Percentiles rank a stretch among this genome's conserved stretches.
These are phyloP conservation scores for Fregata magnificens DNA, from an alignment of 2,113 vertebrate genomes.

Conservation along the genomic window DNA sequence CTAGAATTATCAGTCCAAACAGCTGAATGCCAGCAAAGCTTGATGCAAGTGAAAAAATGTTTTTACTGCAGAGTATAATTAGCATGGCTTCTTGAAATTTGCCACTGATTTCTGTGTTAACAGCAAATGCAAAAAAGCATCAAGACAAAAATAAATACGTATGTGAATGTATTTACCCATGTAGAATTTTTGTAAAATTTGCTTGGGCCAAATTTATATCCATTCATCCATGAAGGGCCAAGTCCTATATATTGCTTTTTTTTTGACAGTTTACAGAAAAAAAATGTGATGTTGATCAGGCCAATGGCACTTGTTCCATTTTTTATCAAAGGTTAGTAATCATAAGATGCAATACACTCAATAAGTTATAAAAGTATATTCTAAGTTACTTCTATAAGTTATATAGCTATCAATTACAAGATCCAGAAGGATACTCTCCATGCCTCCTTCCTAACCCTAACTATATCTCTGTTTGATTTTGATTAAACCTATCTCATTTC, in stretches of 20 bases:
- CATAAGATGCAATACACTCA: neutral
- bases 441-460: neutral
- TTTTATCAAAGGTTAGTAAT: neutral
- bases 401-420: neutral
- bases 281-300: neutral
- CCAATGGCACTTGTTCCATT: neutral
- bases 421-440: neutral
- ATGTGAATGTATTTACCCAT: neutral
- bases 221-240: neutral
- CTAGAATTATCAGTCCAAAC: neutral
- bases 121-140: neutral
- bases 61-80: neutral
- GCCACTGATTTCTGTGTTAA: neutral
- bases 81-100: neutral
- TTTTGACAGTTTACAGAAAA: neutral
- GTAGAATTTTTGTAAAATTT: neutral
- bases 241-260: neutral
- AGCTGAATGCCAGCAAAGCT: neutral
- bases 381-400: neutral
- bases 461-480: neutral
- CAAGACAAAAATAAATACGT: neutral
- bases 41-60: neutral
- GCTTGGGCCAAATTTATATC: neutral
- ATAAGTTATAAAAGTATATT: neutral
- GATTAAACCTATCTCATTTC: neutral